Evolutionary conservation across 92 coral and sea anemone species (phyloP), one percentile per base, ranked within the genome.

Genomic region (Muricea muricata): DNA sequence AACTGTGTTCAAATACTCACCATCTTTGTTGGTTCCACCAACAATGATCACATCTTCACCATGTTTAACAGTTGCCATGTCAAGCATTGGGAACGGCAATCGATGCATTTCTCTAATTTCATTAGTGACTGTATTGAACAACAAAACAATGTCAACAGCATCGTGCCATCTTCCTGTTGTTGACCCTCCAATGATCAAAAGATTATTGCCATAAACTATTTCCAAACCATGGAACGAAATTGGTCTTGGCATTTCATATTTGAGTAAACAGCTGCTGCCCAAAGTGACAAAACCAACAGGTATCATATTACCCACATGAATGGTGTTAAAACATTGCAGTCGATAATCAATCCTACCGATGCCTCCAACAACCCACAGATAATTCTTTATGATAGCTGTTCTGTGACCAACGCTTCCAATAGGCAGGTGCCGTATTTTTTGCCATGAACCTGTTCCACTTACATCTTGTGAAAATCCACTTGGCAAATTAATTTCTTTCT

Each of bases 21-120:
- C 18, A 20, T 25, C 18, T 17, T 1, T 23, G 41, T 73, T 47
- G 15, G 9, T 1, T 23, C 79, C 79, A 2, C 79, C 79, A n/a
- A 73, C 25, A 8, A 73, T 25, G 41, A 73, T 30, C 1, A 73
- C 61, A 26, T 73, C 39, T 12, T 73, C 79, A 12, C 60, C 60
- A 47, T 50, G n/a, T 13, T 30, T 42, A 13, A 73, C 79, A 15
- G 79, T 73, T 9, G 60, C 79, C 60, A 42, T 21, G 14, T 73
- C 79, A 73, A 20, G 3, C 14, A 73, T 47, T 1, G 32, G 21
- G 37, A 25, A 73, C 1, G 60, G 60, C 52, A 73, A n/a, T 14
- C 17, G 57, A 9, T 26, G 5, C 15, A 73, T 3, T 17, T 73
- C 32, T 21, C 32, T n/a, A 37, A 23, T 17, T 23, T 8, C 34